phyloP scores from a whole-genome alignment of 1,140 invertebrate species.

The Cydia strobilella region DNA sequence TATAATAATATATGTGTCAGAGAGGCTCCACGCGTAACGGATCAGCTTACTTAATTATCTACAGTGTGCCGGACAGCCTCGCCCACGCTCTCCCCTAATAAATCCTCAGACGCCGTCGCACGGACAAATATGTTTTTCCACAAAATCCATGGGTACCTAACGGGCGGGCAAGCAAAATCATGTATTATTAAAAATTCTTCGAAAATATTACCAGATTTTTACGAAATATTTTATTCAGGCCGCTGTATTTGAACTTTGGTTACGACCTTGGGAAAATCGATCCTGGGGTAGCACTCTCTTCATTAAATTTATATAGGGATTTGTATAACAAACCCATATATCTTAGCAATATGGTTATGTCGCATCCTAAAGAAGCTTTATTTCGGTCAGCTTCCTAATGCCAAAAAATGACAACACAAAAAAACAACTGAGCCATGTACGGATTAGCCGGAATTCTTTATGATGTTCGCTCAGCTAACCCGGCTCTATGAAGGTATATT shows the following conservation, averaged over 20 bases:
- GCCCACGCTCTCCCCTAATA: not conserved
- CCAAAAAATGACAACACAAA: too few species aligned
- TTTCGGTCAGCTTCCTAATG: too few species aligned
- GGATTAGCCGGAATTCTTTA: too few species aligned
- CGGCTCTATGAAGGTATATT: too few species aligned
- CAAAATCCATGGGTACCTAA: not conserved
- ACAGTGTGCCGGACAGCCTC: not conserved
- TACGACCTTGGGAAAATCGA: constrained; percentile 23
- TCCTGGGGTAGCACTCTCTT: not conserved
- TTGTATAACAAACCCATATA: too few species aligned
- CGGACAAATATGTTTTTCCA: constrained; percentile 8
- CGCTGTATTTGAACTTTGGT: constrained; percentile 9
- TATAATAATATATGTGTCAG: not conserved
- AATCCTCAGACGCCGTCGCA: not conserved
- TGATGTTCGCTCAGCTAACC: too few species aligned
- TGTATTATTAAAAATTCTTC: not conserved
- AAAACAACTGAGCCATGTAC: too few species aligned
- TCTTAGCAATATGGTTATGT: too few species aligned
- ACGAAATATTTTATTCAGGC: constrained; percentile 9
- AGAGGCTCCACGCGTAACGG: not conserved
- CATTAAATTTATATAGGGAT: too few species aligned
- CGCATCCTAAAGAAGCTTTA: too few species aligned
- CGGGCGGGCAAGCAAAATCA: not conserved
- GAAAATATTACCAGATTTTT: not conserved
- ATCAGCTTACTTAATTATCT: constrained; percentile 10